phyloP scores from a whole-genome alignment of 2,113 vertebrate genomes.

The Coregonus clupeaformis region DNA sequence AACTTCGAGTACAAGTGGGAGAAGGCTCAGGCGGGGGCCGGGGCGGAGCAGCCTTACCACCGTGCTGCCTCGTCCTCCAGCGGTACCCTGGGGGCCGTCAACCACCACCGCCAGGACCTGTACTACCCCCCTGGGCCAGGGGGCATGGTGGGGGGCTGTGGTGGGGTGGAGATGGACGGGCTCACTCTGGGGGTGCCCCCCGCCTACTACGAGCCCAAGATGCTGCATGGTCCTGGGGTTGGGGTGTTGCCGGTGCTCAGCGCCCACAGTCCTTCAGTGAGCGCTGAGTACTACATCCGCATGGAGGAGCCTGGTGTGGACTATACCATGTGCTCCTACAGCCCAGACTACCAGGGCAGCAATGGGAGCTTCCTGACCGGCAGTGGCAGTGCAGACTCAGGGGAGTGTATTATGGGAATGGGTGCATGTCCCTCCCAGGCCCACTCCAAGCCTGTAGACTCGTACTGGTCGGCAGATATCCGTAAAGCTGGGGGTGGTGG shows the following conservation, averaged over 20 bases:
- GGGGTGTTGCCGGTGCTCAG: conserved; percentile 89
- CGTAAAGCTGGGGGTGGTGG: conserved; percentile 57
- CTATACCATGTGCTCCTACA: conserved; percentile 79
- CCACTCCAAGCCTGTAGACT: conserved; percentile 47
- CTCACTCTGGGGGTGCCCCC: conserved; percentile 79
- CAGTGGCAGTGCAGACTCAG: conserved; percentile 55
- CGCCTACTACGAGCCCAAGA: conserved; percentile 81
- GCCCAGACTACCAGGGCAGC: conserved; percentile 75
- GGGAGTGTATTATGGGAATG: conserved; percentile 55
- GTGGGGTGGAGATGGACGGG: conserved; percentile 52
- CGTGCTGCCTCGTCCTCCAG: conserved; percentile 44
- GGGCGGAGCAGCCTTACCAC: conserved; percentile 69
- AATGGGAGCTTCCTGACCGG: conserved; percentile 70
- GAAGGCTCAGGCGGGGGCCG: conserved; percentile 72
- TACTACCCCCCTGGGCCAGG: conserved; percentile 72
- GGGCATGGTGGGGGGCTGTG: conserved; percentile 69
- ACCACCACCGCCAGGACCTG: conserved; percentile 78
- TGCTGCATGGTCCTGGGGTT: conserved; percentile 75
- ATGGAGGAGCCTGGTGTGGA: conserved; percentile 84
- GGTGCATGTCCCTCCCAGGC: conserved; percentile 25
- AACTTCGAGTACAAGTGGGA: conserved; percentile 99
- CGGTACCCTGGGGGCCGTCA: conserved; percentile 68
- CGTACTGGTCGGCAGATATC: conserved; percentile 74
- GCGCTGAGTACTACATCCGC: conserved; percentile 92
- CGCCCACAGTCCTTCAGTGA: conserved; percentile 86